phyloP scores from a whole-genome alignment of 2,888 invertebrate species.

The Rhagophthalmus giganteus region DNA sequence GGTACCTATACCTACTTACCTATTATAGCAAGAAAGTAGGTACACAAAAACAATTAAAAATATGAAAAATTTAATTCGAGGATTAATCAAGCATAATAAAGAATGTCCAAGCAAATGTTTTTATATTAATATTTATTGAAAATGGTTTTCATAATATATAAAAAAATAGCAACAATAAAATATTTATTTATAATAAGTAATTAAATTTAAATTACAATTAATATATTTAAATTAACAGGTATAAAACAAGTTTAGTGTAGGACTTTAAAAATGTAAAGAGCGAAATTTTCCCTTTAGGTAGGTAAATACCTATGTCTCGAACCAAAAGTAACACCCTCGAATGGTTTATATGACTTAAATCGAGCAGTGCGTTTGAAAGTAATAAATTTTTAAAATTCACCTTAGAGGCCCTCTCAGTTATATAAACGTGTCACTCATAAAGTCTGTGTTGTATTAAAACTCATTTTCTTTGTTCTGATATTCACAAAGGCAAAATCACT shows the following conservation, averaged over 20 bases:
- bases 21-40: too few relatives aligned
- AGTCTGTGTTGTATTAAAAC: conserved; percentile 15
- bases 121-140: background rate
- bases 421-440: conserved; percentile 7
- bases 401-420: conserved; percentile 10
- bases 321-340: conserved; percentile 6
- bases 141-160: background rate
- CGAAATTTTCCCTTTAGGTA: too few relatives aligned
- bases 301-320: too few relatives aligned
- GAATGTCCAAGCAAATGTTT: too few relatives aligned
- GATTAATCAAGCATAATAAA: too few relatives aligned
- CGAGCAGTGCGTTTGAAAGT: conserved; percentile 11
- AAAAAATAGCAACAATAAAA: conserved; percentile 6
- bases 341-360: conserved; percentile 2
- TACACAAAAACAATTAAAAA: too few relatives aligned
- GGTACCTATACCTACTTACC: too few relatives aligned
- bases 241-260: too few relatives aligned
- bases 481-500: conserved; percentile 23
- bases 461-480: conserved; percentile 20
- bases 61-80: too few relatives aligned
- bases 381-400: conserved; percentile 20
- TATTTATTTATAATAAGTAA: conserved; percentile 12
- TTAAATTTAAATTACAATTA: conserved; percentile 6
- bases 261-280: conserved; percentile 3
- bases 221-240: too few relatives aligned